Percentiles rank a stretch among this genome's conserved stretches.
Evolutionary conservation across 1,140 invertebrate genomes (phyloP).

Genomic region (Drosophila subobscura): DNA sequence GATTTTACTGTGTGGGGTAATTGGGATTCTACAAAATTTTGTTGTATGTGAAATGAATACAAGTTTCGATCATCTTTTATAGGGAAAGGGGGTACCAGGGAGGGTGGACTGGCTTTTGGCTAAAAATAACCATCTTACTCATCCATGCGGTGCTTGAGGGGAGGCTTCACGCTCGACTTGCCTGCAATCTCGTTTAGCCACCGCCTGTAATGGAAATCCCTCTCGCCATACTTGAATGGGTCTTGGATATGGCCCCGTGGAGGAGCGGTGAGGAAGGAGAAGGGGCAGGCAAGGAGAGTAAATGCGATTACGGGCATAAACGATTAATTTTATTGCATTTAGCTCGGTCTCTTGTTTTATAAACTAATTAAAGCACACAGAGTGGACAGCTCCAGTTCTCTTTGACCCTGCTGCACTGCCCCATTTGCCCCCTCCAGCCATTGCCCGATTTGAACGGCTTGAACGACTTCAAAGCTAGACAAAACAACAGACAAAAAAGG

Average conservation of each 20-base stretch:
- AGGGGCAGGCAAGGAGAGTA: conserved; percentile 8
- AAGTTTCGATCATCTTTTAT: conserved; percentile 15
- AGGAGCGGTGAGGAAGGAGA: background rate
- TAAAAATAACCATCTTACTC: conserved; percentile 47
- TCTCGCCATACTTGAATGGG: conserved; percentile 62
- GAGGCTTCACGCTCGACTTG: conserved; percentile 64
- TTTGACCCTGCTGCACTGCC: background rate
- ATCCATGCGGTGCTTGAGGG: background rate
- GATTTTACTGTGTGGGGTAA: conserved; percentile 44
- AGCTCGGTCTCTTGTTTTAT: conserved; percentile 44
- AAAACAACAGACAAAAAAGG: conserved; percentile 44
- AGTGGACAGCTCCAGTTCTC: conserved; percentile 50
- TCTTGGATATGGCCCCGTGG: conserved; percentile 35
- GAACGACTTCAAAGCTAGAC: conserved; percentile 34
- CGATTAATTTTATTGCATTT: conserved; percentile 75
- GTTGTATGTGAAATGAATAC: conserved; percentile 11
- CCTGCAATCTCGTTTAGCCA: conserved; percentile 47
- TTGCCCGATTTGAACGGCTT: background rate
- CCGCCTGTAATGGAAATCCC: conserved; percentile 62
- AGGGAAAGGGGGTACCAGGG: background rate
- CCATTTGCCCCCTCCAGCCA: no score
- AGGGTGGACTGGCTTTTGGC: background rate
- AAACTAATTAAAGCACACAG: conserved; percentile 70
- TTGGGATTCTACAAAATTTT: conserved; percentile 44
- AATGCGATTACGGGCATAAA: conserved; percentile 76